These are phyloP conservation scores for Drosophila murphyi DNA, from an alignment of 1,140 invertebrate species.

Conservation along the genomic window DNA sequence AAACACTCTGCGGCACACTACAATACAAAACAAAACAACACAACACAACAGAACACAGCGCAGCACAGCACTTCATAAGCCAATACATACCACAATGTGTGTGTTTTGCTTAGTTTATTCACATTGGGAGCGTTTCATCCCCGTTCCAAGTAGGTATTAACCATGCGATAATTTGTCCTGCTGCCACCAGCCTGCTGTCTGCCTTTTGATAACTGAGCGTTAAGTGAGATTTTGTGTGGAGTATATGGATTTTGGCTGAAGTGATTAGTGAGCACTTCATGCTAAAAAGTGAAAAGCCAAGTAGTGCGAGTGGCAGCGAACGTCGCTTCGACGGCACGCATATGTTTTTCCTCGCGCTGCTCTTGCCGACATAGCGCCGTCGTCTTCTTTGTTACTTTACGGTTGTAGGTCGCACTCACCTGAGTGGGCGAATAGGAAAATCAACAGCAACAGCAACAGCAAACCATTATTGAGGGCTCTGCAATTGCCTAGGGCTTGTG, in stretches of 20 bases:
- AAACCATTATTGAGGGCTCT: constrained; percentile 45
- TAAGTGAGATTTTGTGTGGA: constrained; percentile 52
- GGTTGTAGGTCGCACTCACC: constrained; percentile 61
- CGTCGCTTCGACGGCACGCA: constrained; percentile 74
- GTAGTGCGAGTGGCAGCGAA: constrained; percentile 80
- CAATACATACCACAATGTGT: constrained; percentile 24
- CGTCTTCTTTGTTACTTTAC: constrained; percentile 65
- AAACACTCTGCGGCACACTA: constrained; percentile 56
- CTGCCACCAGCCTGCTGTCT: neutral
- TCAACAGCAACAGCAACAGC: constrained; percentile 44
- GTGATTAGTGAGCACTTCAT: constrained; percentile 74
- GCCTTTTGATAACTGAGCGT: constrained; percentile 3
- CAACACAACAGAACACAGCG: constrained; percentile 30
- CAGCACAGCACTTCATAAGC: constrained; percentile 26
- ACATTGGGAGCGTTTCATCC: constrained; percentile 23
- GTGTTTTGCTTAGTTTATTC: constrained; percentile 46
- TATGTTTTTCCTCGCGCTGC: constrained; percentile 72
- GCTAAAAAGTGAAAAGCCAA: constrained; percentile 84
- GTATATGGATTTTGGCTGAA: constrained; percentile 53
- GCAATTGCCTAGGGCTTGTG: constrained; percentile 44
- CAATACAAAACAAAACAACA: constrained; percentile 44
- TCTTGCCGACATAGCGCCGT: constrained; percentile 30
- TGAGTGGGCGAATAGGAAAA: constrained; percentile 75
- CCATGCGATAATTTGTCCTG: constrained; percentile 25
- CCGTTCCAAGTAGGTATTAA: constrained; percentile 13